Evolutionary conservation across 2,113 vertebrate species (phyloP).

Genomic region (Anoplopoma fimbria): DNA sequence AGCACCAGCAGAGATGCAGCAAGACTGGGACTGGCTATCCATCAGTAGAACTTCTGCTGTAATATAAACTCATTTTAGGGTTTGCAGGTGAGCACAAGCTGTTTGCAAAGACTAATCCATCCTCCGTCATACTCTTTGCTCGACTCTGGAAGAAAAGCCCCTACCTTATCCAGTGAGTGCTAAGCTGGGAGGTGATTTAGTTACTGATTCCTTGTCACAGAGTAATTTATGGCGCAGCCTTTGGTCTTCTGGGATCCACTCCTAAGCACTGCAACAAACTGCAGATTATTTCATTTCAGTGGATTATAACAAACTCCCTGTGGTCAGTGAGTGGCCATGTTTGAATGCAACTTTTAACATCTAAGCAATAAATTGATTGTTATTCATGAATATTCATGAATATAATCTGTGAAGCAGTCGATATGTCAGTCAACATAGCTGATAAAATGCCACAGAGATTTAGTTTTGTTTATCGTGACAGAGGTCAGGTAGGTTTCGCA

Average conservation of each 20-base stretch:
- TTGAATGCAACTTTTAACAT: not conserved
- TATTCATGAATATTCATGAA: slow-evolving; percentile 2
- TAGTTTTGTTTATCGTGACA: no score
- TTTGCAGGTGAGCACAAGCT: not conserved
- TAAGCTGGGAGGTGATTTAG: slow-evolving; percentile 1
- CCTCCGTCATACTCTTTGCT: not conserved
- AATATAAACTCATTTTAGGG: not conserved
- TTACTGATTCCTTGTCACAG: slow-evolving; percentile 16
- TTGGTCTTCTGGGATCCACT: not conserved
- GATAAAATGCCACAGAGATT: not conserved
- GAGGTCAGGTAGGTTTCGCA: no score
- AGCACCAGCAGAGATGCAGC: not conserved
- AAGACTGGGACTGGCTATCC: not conserved
- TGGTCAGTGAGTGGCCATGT: not conserved
- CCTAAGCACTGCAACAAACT: not conserved
- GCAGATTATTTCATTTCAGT: not conserved
- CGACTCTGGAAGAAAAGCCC: not conserved
- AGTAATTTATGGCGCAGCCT: slow-evolving; percentile 8
- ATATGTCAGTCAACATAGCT: not conserved
- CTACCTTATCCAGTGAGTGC: not conserved
- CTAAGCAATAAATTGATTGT: not conserved
- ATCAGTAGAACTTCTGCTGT: no score
- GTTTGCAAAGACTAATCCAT: not conserved
- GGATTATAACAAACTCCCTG: not conserved
- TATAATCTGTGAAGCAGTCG: not conserved